Conservation (phyloP, 2,888 invertebrate genomes). For the Girardia tigrina region DNA sequence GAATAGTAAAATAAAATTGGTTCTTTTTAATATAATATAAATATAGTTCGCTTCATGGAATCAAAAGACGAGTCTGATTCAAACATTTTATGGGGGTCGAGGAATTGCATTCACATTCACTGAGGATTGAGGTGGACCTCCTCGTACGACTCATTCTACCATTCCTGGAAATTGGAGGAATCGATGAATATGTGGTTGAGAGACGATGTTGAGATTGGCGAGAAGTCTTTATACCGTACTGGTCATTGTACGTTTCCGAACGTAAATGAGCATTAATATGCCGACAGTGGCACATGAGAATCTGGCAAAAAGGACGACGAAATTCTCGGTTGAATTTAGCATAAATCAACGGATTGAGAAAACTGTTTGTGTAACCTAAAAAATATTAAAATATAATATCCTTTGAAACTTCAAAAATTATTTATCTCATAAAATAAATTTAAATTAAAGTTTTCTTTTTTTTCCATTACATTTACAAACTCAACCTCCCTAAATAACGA, state of each 20-base stretch:
- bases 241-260: slow-evolving; percentile 47
- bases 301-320: slow-evolving; percentile 83
- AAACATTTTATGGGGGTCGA: neutral
- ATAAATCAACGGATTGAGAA: slow-evolving; percentile 87
- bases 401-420: too few species aligned
- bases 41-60: too few species aligned
- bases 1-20: too few species aligned
- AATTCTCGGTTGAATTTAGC: slow-evolving; percentile 86
- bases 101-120: neutral
- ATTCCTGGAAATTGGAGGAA: neutral
- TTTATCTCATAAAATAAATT: too few species aligned
- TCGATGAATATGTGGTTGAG: neutral
- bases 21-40: too few species aligned
- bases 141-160: slow-evolving; percentile 12
- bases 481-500: too few species aligned
- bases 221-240: slow-evolving; percentile 41
- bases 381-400: neutral
- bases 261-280: slow-evolving; percentile 47
- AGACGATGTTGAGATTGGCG: neutral
- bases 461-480: too few species aligned
- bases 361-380: slow-evolving; percentile 74
- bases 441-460: too few species aligned
- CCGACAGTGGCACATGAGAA: slow-evolving; percentile 58
- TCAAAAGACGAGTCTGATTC: neutral
- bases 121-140: neutral